Conservation (phyloP, 2,113 vertebrate species). For the Cygnus buccinator region DNA sequence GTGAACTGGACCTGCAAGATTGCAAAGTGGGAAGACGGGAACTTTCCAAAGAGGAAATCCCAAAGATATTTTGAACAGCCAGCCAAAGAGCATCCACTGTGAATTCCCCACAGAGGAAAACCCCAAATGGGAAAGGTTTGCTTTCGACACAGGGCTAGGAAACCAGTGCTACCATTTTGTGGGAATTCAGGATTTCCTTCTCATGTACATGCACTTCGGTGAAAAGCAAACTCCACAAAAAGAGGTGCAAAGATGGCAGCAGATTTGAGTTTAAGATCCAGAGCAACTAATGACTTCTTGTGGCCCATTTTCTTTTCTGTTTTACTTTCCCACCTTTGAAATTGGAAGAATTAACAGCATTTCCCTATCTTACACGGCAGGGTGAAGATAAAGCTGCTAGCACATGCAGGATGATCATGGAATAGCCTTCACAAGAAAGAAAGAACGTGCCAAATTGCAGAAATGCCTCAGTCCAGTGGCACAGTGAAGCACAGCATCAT, state of each 20-base stretch:
- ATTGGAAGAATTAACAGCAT: background rate
- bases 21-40: constrained; percentile 19
- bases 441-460: background rate
- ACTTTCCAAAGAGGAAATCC: constrained; percentile 54
- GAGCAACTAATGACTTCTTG: background rate
- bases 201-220: background rate
- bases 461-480: background rate
- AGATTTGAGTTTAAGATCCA: background rate
- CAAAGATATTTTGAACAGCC: constrained; percentile 12
- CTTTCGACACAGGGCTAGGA: background rate
- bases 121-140: constrained; percentile 4
- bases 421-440: background rate
- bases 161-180: background rate
- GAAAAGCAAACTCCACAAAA: background rate
- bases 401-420: background rate
- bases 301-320: background rate
- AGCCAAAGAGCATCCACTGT: background rate
- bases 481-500: background rate
- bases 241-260: background rate
- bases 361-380: background rate
- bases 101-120: constrained; percentile 28
- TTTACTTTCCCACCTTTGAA: background rate
- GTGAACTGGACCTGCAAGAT: background rate
- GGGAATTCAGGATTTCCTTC: constrained; percentile 17
- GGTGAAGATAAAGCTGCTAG: background rate